phyloP scores from a whole-genome alignment of 1,140 invertebrate genomes.

The Polypedilum vanderplanki region DNA sequence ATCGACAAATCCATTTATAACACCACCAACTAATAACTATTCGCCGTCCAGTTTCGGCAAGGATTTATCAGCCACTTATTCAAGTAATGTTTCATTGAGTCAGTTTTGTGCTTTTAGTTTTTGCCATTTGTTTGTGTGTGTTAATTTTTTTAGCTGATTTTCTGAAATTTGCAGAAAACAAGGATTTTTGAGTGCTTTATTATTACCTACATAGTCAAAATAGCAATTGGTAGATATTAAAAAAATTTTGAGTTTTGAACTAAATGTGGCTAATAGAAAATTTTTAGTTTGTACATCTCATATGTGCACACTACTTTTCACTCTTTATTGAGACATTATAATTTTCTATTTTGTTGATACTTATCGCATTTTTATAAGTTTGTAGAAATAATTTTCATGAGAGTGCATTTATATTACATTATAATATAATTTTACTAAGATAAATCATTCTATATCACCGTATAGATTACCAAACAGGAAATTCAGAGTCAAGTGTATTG shows the following conservation, averaged over 20 bases:
- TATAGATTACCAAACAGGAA: background rate
- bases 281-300: no score
- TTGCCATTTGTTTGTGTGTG: background rate
- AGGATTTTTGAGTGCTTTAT: no score
- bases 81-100: conserved; percentile 1
- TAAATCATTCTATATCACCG: background rate
- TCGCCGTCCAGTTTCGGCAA: conserved; percentile 30
- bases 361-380: background rate
- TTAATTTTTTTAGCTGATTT: background rate
- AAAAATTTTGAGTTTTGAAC: no score
- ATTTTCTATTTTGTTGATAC: background rate
- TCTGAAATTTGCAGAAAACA: background rate
- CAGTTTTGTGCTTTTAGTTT: background rate
- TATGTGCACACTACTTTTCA: no score
- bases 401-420: background rate
- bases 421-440: background rate
- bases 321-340: no score
- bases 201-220: no score
- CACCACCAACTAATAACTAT: conserved; percentile 36
- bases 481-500: conserved; percentile 38
- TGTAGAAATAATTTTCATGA: background rate
- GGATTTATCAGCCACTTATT: conserved; percentile 19
- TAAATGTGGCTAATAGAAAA: no score
- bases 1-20: conserved; percentile 44
- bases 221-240: no score